Evolutionary conservation across 2,113 vertebrate genomes (phyloP), one percentile per base, ranked within the genome.

Genomic region (Sphaerodactylus townsendi): DNA sequence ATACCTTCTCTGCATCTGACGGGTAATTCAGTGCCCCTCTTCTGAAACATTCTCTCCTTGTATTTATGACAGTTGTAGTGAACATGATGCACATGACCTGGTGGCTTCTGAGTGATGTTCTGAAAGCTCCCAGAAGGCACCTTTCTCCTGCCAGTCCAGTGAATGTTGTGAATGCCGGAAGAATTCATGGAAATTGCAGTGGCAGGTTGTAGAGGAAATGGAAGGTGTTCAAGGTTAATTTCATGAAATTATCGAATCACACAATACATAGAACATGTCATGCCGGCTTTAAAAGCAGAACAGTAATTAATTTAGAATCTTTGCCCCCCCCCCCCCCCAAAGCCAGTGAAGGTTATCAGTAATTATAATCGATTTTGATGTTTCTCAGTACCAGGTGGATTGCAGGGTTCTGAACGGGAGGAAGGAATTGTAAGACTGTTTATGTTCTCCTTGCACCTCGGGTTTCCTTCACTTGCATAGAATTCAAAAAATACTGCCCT

Each of bases 171-270:
- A 68, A 77, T 35, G 91, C 91, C 66, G 86, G 93, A 93, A 82
- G 81, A 88, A 90, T 92, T 93, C 93, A 90, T 69, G 79, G 89
- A 90, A 90, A 91, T 84, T 88, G 80, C 95, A 85, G 93, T 93
- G 94, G 92, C 78, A 94, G 92, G 90, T 77, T 85, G 91, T 90
- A 65, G 86, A 79, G 91, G 82, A 94, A 94, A 94, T 93, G 93
- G 94, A 93, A 95, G 90, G 94, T 83, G 94, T 91, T 85, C 79
- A 90, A 95, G 93, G 94, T 93, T 95, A 94, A 94, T 94, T 93
- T 93, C 94, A 92, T 95, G 94, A 94, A 95, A 95, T 95, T 91
- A 93, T 90, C 86, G 77, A 84, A 94, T 93, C 92, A 89, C 25
- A 50, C 81, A 88, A 87, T 89, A 92, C 88, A 92, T 81, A 86